Base-by-base conservation (phyloP, 2,888 invertebrate species). In the Ligdia adustata region DNA sequence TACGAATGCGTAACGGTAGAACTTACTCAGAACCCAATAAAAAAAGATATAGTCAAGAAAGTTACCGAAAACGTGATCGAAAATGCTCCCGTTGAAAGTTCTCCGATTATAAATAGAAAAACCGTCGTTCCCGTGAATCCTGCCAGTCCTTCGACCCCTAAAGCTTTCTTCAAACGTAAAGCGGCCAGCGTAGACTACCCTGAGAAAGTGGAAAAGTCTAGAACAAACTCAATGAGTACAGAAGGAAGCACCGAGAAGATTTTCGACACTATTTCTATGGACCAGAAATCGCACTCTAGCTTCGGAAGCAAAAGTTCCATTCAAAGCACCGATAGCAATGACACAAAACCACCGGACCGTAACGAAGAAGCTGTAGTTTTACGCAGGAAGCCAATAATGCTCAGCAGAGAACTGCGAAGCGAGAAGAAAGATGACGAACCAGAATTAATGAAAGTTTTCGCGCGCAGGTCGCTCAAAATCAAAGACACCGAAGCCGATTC, bases 361-460 rank as follows among this genome's bases (percentile, higher is more conserved):
- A 76, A 83, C 1, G 91, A 90, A 9, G 90, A 90, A 44, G 74
- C 80, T 0, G 92, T 93, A 1, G 81, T 93, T 1, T 85, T 92
- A 48, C 81, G 93, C 6, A 91, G 91, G 61, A 93, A 93, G 64
- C 91, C 92, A 0, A 69, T 91, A 2, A 76, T 90, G 1, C 40
- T 75, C n/a, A 69, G 80, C 5, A 82, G 76, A 62, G 88, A 89
- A 55, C 66, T 79, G 44, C 83, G 81, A 46, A 77, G 78, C 15
- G 82, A 82, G 28, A 82, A 72, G 35, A 91, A 86, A 61, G 94
- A 95, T 45, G 93, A 94, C 20, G 94, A 95, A 72, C 95, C 95
- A 0, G 95, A 95, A 77, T 73, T 95, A 4, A 93, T 95, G 93
- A 95, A 95, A 80, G 96, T 96, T 0, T 96, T 96, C 71, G 95